Evolutionary conservation across 2,888 invertebrate genomes (phyloP).

Genomic region (Thereva nobilitata): DNA sequence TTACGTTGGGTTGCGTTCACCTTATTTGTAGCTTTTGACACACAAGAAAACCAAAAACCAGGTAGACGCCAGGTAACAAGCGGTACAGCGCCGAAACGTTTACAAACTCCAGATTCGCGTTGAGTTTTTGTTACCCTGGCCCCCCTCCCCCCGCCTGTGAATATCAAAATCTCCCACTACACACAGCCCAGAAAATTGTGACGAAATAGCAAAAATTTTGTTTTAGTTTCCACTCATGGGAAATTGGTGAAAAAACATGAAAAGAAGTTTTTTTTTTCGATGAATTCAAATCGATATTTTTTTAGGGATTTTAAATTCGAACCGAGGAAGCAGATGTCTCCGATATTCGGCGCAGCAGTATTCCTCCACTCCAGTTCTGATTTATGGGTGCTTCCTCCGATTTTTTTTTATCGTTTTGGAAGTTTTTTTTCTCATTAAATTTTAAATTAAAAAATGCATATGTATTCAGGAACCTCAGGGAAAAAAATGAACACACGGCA

Average conservation of each 20-base stretch:
- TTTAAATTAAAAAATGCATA: conserved; percentile 19
- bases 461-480: background rate
- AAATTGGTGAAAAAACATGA: conserved; percentile 9
- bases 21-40: conserved; percentile 24
- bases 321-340: conserved; percentile 26
- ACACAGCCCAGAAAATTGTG: no score
- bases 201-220: no score
- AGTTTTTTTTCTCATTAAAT: conserved; percentile 2
- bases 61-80: background rate
- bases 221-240: conserved; percentile 7
- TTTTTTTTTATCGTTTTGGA: background rate
- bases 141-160: no score
- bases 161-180: no score
- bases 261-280: no score
- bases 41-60: conserved; percentile 11
- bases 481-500: background rate
- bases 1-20: conserved; percentile 28
- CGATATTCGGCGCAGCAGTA: conserved; percentile 2
- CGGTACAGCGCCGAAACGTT: background rate
- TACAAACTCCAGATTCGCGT: no score
- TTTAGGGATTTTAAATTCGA: background rate
- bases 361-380: conserved; percentile 22
- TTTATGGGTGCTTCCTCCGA: conserved; percentile 26
- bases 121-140: no score
- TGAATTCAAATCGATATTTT: no score